Evolutionary conservation across 1,140 invertebrate genomes (phyloP).

Genomic region (Rhopalosiphum padi): DNA sequence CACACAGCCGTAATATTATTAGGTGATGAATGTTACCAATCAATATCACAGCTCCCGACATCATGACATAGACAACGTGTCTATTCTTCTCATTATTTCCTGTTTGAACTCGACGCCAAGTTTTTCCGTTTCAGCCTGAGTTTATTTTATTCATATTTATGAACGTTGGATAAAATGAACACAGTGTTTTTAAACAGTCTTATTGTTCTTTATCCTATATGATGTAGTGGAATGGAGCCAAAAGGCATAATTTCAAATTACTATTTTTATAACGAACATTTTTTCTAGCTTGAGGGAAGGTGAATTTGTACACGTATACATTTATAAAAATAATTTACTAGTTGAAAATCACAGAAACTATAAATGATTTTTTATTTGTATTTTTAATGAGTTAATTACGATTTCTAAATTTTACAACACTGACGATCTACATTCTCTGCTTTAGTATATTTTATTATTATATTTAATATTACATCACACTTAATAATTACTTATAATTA

Average conservation of each 20-base stretch:
- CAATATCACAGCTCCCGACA: neutral
- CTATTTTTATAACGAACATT: conserved; percentile 49
- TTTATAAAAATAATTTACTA: neutral
- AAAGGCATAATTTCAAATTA: conserved; percentile 57
- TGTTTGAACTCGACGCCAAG: conserved; percentile 28
- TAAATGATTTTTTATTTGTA: neutral
- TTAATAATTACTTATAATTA: neutral
- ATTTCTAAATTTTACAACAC: neutral
- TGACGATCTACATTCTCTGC: neutral
- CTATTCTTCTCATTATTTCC: conserved; percentile 32
- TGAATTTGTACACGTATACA: neutral
- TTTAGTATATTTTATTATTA: neutral
- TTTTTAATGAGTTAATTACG: neutral
- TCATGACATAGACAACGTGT: neutral
- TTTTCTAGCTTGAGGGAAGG: conserved; percentile 35
- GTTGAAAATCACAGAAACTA: neutral
- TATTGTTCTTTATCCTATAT: conserved; percentile 42
- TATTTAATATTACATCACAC: neutral
- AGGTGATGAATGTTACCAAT: conserved; percentile 13
- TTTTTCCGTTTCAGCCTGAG: neutral
- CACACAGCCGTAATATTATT: neutral
- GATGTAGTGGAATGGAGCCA: conserved; percentile 15
- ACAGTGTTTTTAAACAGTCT: neutral
- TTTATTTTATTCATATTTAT: conserved; percentile 34
- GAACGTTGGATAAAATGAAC: neutral